These are phyloP conservation scores for Paramuricea clavata DNA, from an alignment of 92 coral and sea anemone genomes.

Conservation along the genomic window DNA sequence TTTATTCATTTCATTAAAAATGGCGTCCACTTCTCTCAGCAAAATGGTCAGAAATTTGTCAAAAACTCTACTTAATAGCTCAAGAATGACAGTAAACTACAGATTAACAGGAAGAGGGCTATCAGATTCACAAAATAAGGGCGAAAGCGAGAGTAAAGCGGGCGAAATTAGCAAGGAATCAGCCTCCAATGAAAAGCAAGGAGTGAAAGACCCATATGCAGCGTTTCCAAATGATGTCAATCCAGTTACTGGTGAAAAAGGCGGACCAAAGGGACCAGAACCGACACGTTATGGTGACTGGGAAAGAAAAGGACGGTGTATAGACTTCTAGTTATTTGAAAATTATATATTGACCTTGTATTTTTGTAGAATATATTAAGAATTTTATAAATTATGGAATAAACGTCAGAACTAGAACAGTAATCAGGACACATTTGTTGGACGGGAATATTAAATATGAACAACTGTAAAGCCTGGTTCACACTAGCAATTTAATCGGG, in stretches of 20 bases:
- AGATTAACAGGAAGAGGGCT: conserved; percentile 9
- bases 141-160: not conserved
- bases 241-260: conserved; percentile 90
- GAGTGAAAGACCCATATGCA: conserved; percentile 82
- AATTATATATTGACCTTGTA: not conserved
- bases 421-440: too few species aligned
- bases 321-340: conserved; percentile 73
- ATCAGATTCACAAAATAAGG: conserved; percentile 22
- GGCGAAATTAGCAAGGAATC: conserved; percentile 52
- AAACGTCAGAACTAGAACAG: too few species aligned
- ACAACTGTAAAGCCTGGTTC: too few species aligned
- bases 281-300: conserved; percentile 99
- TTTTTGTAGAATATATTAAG: not conserved
- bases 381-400: too few species aligned
- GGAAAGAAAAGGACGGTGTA: conserved; percentile 99
- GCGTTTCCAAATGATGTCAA: conserved; percentile 90
- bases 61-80: conserved; percentile 13
- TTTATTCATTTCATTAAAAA: not conserved
- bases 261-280: conserved; percentile 99
- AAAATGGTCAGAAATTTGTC: conserved; percentile 2
- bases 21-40: not conserved
- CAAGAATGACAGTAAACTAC: conserved; percentile 41
- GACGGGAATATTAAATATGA: too few species aligned
- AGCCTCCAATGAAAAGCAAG: not conserved
- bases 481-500: too few species aligned